These are phyloP conservation scores for Melanotaenia duboulayi DNA, from an alignment of 2,113 vertebrate genomes.

Conservation along the genomic window DNA sequence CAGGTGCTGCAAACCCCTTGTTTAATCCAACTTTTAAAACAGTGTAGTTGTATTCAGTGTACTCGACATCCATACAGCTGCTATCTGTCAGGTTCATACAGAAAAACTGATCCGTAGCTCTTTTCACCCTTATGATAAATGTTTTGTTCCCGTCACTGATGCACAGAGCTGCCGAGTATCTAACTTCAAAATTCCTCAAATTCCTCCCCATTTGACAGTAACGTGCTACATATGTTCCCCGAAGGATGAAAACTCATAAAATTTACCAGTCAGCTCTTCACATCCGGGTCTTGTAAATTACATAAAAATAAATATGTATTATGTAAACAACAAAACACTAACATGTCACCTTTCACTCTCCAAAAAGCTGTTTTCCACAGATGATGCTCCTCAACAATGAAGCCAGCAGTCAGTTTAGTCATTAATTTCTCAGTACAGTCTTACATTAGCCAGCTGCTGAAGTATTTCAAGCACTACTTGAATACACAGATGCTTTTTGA, in stretches of 20 bases:
- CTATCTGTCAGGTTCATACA: not conserved
- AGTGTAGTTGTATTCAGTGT: not conserved
- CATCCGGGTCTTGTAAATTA: not conserved
- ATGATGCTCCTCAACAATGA: too few species aligned
- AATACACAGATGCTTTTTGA: too few species aligned
- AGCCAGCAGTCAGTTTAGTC: too few species aligned
- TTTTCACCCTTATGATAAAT: not conserved
- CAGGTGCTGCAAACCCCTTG: not conserved
- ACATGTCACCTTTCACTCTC: too few species aligned
- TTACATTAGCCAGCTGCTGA: too few species aligned
- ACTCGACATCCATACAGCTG: too few species aligned
- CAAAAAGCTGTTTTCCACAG: too few species aligned
- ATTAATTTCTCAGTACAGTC: too few species aligned
- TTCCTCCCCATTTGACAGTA: not conserved
- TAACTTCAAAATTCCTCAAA: not conserved
- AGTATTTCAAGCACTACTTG: too few species aligned
- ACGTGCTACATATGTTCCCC: not conserved
- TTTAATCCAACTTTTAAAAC: not conserved
- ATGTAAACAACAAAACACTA: conserved; percentile 2
- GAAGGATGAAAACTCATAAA: not conserved
- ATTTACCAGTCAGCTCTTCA: not conserved
- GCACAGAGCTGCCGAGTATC: not conserved
- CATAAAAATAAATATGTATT: not conserved
- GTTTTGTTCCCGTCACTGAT: not conserved
- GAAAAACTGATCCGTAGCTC: not conserved